A percentile compares a stretch with the other conserved stretches of the same genome.
Conservation (phyloP, 2,888 invertebrate genomes). For the Cantharis rustica region DNA sequence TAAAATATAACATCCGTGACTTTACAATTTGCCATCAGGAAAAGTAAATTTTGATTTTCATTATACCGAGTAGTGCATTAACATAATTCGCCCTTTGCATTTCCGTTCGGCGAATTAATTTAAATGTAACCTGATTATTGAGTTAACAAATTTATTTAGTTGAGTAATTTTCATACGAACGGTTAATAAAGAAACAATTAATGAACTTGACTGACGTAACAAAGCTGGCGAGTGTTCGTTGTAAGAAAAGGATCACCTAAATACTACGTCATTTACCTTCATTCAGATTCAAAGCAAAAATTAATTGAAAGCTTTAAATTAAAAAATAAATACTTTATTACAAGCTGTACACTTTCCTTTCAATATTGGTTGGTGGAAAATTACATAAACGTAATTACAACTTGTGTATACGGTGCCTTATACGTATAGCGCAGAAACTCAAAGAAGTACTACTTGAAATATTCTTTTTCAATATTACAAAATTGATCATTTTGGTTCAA, state of each 20-base stretch:
- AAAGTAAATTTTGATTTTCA: not conserved
- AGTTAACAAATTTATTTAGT: not conserved
- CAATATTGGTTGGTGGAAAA: not conserved
- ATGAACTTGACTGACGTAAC: not conserved
- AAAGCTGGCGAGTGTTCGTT: not conserved
- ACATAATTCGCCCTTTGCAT: not conserved
- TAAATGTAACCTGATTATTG: not conserved
- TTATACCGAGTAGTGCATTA: not conserved
- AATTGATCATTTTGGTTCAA: not conserved
- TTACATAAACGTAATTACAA: not conserved
- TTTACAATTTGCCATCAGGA: not conserved
- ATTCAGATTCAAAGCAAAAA: not conserved
- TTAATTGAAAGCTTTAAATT: not conserved
- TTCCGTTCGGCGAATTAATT: not conserved
- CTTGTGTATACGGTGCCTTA: not conserved
- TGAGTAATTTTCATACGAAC: not conserved
- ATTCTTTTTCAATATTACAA: not conserved
- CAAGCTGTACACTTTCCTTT: not conserved
- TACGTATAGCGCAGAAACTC: not conserved
- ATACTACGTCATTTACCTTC: not conserved
- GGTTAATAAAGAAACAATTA: not conserved
- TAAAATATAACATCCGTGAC: slow-evolving; percentile 8
- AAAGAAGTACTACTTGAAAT: not conserved
- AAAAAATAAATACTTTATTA: not conserved
- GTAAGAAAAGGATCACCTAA: not conserved